Conservation (phyloP, 2,113 vertebrate species). For the Chitala chitala region DNA sequence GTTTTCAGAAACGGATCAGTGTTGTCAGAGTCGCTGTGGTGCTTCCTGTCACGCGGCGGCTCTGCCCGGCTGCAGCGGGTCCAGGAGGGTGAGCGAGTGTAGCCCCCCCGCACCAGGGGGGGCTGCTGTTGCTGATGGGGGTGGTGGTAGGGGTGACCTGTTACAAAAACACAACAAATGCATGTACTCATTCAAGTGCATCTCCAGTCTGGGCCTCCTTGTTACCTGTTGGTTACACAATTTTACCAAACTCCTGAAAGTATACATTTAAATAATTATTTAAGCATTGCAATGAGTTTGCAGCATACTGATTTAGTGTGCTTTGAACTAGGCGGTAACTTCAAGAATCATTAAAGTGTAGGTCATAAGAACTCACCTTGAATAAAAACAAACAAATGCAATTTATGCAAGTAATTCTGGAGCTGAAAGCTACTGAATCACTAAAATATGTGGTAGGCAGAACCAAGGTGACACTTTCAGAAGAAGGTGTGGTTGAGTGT, state of each 20-base stretch:
- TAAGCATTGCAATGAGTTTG: too few relatives aligned
- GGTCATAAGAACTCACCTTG: too few relatives aligned
- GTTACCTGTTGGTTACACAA: not conserved
- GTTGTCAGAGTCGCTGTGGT: slow-evolving; percentile 75
- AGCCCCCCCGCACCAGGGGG: slow-evolving; percentile 62
- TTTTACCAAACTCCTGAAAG: too few relatives aligned
- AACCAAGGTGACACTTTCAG: not conserved
- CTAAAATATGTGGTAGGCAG: not conserved
- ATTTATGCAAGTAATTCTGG: not conserved
- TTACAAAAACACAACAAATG: not conserved
- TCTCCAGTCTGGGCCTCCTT: too few relatives aligned
- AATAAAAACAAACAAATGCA: not conserved
- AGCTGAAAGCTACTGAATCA: not conserved
- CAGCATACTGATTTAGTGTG: too few relatives aligned
- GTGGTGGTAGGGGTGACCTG: slow-evolving; percentile 55
- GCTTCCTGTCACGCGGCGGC: slow-evolving; percentile 73
- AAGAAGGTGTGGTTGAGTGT: not conserved
- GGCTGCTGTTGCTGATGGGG: slow-evolving; percentile 45
- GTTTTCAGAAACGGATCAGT: slow-evolving; percentile 72
- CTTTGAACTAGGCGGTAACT: too few relatives aligned
- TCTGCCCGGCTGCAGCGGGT: slow-evolving; percentile 72
- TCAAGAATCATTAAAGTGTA: too few relatives aligned
- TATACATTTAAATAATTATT: too few relatives aligned
- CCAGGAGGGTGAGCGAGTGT: slow-evolving; percentile 91
- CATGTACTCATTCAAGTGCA: too few relatives aligned